Evolutionary conservation across 2,113 vertebrate species (phyloP).

Genomic region (Brevimyrus niger): DNA sequence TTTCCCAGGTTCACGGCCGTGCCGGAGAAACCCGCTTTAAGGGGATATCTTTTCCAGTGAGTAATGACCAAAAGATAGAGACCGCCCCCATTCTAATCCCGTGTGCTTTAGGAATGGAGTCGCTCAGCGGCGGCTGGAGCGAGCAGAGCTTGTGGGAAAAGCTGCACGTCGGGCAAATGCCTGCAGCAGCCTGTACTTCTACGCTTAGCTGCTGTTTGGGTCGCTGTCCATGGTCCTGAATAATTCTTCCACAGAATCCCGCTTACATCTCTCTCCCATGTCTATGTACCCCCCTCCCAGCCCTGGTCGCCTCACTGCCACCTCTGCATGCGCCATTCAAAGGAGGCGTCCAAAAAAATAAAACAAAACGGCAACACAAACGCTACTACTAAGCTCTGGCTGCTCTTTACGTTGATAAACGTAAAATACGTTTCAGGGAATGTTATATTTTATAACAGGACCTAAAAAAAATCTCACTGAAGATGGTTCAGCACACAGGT

Average conservation of each 20-base stretch:
- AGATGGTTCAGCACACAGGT: background rate
- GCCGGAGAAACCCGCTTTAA: background rate
- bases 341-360: background rate
- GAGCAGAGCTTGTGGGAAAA: background rate
- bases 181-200: slow-evolving; percentile 39
- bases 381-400: background rate
- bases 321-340: background rate
- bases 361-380: background rate
- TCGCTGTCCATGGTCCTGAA: slow-evolving; percentile 72
- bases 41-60: background rate
- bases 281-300: background rate
- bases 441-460: background rate
- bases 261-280: background rate
- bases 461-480: background rate
- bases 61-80: background rate
- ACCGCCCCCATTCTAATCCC: background rate
- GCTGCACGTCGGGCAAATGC: slow-evolving; percentile 17
- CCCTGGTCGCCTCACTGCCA: background rate
- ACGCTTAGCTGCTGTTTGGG: slow-evolving; percentile 43
- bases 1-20: background rate
- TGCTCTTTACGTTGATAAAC: background rate
- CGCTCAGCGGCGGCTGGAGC: background rate
- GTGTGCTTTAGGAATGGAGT: background rate
- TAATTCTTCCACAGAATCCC: slow-evolving; percentile 39
- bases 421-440: background rate